Evolutionary conservation across 2,797 vertebrate species (phyloP), one percentile per base, ranked within the genome.

Genomic region (Lithobates pipiens): DNA sequence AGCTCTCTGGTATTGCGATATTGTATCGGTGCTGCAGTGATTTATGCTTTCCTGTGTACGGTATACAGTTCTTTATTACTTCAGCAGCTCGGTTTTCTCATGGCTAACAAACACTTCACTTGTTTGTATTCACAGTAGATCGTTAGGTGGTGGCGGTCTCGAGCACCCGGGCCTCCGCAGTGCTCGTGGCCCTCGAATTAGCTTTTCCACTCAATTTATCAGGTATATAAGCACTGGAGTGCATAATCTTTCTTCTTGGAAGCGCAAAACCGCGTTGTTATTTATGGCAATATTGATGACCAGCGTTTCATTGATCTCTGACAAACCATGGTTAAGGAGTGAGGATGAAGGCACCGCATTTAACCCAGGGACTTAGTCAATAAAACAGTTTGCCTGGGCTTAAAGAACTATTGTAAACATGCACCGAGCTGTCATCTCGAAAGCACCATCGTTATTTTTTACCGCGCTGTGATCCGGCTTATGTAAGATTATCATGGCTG

Each of bases 351-450:
- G 65, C 34, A 39, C 32, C 75, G 32, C 74, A 76, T 87, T 87
- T 87, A 83, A 87, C 85, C 85, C 18, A 34, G 81, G 76, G 85
- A 79, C 76, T 78, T 69, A 25, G 76, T 87, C 85, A 87, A 87
- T 87, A 83, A 87, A 86, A 75, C 76, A 77, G 54, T 73, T 86
- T 86, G 78, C 42, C 44, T 68, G 76, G 25, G 61, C 77, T 78
- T 79, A 83, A 63, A 74, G 61, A 70, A 10, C 25, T 69, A 83
- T 79, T 87, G 85, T 78, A 86, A 78, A 65, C 80, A 86, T 74
- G 57, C 39, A 86, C 68, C 69, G 46, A 42, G 25, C 25, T 86
- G 80, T 79, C 79, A 81, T 70, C 68, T 36, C 50, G 10, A 13
- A 78, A 57, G 57, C 71, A 74, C 23, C 25, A 0, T 18, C 78